phyloP scores from a whole-genome alignment of 2,113 vertebrate genomes.

The Leiothrix lutea region DNA sequence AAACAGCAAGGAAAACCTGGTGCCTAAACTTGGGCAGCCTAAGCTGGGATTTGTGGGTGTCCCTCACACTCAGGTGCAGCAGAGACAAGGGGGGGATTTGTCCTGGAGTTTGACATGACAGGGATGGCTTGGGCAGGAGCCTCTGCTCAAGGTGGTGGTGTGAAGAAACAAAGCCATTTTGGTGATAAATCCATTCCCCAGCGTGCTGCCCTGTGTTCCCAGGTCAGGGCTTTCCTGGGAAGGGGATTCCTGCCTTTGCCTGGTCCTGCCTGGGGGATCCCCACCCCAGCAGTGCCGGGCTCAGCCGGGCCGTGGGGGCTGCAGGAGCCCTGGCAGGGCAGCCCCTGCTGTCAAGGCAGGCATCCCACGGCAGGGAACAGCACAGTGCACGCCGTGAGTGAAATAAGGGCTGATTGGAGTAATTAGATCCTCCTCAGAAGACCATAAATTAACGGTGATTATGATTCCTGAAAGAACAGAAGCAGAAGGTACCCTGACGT shows the following conservation, averaged over 20 bases:
- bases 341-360: neutral
- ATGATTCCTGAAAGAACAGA: conserved; percentile 15
- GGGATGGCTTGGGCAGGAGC: neutral
- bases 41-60: neutral
- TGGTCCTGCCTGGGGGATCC: neutral
- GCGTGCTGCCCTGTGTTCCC: accelerated
- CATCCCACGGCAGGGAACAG: neutral
- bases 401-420: neutral
- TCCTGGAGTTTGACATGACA: neutral
- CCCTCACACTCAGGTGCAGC: too few relatives aligned
- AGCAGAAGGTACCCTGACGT: neutral
- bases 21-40: neutral
- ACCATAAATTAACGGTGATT: conserved; percentile 52
- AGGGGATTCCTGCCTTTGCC: neutral
- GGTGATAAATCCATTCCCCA: accelerated
- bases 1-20: neutral
- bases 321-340: accelerated
- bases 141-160: neutral
- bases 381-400: neutral
- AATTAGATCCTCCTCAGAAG: conserved; percentile 7
- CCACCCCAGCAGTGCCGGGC: accelerated
- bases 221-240: neutral
- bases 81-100: too few relatives aligned
- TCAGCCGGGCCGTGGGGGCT: neutral
- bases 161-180: neutral